These are phyloP conservation scores for Sus scrofa DNA, from an alignment of 2,113 vertebrate genomes.

Conservation along the genomic window DNA sequence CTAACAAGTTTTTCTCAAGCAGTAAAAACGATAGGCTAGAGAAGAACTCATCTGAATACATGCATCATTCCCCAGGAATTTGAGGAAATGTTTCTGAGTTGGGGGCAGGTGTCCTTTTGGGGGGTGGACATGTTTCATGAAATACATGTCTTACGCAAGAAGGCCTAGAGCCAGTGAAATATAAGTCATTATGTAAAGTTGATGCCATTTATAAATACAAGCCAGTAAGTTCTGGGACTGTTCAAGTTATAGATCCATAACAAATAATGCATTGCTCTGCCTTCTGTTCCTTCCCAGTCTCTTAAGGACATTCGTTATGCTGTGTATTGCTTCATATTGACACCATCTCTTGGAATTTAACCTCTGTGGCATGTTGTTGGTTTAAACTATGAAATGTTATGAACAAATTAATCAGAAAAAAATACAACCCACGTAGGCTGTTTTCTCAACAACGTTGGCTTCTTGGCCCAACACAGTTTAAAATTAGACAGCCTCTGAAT, in stretches of 20 bases:
- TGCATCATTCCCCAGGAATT: not conserved
- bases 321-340: not conserved
- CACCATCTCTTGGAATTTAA: not conserved
- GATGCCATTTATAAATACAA: not conserved
- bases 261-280: not conserved
- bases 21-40: not conserved
- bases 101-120: not conserved
- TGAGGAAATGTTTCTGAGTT: not conserved
- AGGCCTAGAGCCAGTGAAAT: not conserved
- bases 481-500: not conserved
- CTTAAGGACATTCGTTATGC: not conserved
- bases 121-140: not conserved
- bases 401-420: not conserved
- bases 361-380: not conserved
- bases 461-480: not conserved
- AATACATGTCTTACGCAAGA: not conserved
- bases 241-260: not conserved
- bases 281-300: not conserved
- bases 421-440: not conserved
- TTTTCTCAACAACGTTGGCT: not conserved
- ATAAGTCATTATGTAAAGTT: not conserved
- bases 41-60: not conserved
- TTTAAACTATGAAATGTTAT: constrained; percentile 8
- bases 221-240: not conserved
- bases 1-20: not conserved